Conservation (phyloP, 2,113 vertebrate species). For the Ciconia maguari region DNA sequence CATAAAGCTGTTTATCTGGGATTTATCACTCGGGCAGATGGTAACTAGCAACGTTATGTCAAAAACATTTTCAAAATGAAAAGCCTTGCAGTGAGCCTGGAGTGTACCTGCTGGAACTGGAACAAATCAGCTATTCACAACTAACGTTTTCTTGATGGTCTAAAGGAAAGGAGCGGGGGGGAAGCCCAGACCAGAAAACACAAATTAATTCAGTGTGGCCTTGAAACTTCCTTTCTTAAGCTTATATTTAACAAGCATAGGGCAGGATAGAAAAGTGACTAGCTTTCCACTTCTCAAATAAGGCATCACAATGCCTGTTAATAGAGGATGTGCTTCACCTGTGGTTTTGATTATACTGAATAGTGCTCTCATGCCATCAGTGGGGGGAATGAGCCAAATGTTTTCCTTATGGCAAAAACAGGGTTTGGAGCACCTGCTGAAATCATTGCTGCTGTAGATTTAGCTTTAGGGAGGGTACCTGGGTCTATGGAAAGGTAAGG, state of each 20-base stretch:
- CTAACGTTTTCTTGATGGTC: constrained; percentile 16
- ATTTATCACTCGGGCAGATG: constrained; percentile 48
- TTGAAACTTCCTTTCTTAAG: background rate
- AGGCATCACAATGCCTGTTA: background rate
- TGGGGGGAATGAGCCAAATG: background rate
- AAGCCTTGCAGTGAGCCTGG: constrained; percentile 35
- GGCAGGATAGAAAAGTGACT: background rate
- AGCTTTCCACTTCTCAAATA: background rate
- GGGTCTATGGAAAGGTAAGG: background rate
- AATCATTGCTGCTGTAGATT: background rate
- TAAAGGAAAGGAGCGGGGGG: background rate
- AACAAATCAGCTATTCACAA: background rate
- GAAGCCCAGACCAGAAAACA: background rate
- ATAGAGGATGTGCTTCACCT: background rate
- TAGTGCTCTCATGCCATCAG: background rate
- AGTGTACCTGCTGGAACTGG: constrained; percentile 27
- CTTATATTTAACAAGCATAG: background rate
- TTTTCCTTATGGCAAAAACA: background rate
- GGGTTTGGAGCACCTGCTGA: background rate
- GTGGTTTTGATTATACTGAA: background rate
- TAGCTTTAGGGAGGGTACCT: background rate
- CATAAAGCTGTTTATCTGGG: constrained; percentile 33
- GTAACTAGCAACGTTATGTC: background rate
- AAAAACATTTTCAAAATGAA: constrained; percentile 51
- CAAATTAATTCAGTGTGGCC: background rate